Evolutionary conservation across 2,888 invertebrate species (phyloP).

Genomic region (Panzeria rudis): DNA sequence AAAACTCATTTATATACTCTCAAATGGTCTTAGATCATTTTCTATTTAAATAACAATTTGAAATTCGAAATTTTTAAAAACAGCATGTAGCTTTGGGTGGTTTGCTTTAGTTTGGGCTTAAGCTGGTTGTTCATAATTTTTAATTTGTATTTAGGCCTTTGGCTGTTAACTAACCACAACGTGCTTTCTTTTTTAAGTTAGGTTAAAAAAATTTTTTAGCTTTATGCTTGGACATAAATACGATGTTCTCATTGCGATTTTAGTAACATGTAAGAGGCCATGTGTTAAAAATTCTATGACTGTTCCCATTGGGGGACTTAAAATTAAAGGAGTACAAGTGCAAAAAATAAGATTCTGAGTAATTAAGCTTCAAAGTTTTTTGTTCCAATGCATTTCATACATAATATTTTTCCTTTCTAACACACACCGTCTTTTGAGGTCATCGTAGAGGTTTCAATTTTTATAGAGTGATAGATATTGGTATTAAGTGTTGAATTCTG

Average conservation of each 20-base stretch:
- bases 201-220: neutral
- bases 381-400: too few species aligned
- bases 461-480: too few species aligned
- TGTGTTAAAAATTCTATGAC: neutral
- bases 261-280: neutral
- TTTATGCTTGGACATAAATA: too few species aligned
- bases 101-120: constrained; percentile 22
- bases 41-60: constrained; percentile 35
- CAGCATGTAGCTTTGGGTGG: constrained; percentile 48
- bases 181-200: constrained; percentile 8
- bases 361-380: too few species aligned
- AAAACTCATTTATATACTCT: constrained; percentile 23
- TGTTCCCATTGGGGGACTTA: too few species aligned
- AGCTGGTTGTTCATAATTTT: constrained; percentile 53
- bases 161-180: constrained; percentile 43
- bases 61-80: constrained; percentile 27
- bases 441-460: too few species aligned
- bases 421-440: too few species aligned
- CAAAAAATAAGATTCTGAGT: too few species aligned
- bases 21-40: constrained; percentile 12
- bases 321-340: too few species aligned
- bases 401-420: too few species aligned
- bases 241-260: neutral
- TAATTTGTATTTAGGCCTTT: constrained; percentile 30
- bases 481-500: too few species aligned